A percentile compares a stretch with the other conserved stretches of the same genome.
These are phyloP conservation scores for Chirona hameri DNA, from an alignment of 2,888 invertebrate species.

Conservation along the genomic window DNA sequence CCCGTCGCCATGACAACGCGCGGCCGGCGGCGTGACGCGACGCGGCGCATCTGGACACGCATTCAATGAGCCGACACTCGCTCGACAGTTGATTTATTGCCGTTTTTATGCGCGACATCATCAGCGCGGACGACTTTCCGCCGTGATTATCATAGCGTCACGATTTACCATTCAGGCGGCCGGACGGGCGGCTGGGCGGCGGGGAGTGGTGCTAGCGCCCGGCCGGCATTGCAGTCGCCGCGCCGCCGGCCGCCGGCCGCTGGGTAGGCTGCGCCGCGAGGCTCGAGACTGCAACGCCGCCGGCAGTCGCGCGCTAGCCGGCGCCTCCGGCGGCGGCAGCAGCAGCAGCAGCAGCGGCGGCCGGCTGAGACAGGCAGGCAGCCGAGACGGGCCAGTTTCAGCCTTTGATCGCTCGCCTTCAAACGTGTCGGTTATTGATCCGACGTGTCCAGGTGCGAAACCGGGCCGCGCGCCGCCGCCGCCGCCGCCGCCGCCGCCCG, in stretches of 20 bases:
- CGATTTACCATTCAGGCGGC: conserved; percentile 2
- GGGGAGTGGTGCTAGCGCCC: background rate
- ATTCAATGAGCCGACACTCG: background rate
- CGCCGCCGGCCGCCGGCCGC: background rate
- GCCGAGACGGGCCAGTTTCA: background rate
- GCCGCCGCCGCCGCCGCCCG: background rate
- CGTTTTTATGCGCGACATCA: background rate
- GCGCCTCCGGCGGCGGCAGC: background rate
- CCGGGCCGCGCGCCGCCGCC: background rate
- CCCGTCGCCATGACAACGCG: conserved; percentile 4
- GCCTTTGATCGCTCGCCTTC: conserved; percentile 4
- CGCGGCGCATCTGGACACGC: background rate
- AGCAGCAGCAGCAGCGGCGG: background rate
- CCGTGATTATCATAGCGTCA: conserved; percentile 4
- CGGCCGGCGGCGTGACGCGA: background rate
- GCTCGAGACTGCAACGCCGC: background rate
- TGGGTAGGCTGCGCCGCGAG: background rate
- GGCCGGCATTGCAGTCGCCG: background rate
- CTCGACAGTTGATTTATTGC: background rate
- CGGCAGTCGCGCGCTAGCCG: background rate
- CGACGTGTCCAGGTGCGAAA: background rate
- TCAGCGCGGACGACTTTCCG: conserved; percentile 6
- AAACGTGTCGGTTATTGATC: background rate
- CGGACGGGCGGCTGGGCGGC: background rate
- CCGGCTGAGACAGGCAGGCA: background rate